Evolutionary conservation across 2,113 vertebrate species (phyloP).

Genomic region (Hipposideros armiger): DNA sequence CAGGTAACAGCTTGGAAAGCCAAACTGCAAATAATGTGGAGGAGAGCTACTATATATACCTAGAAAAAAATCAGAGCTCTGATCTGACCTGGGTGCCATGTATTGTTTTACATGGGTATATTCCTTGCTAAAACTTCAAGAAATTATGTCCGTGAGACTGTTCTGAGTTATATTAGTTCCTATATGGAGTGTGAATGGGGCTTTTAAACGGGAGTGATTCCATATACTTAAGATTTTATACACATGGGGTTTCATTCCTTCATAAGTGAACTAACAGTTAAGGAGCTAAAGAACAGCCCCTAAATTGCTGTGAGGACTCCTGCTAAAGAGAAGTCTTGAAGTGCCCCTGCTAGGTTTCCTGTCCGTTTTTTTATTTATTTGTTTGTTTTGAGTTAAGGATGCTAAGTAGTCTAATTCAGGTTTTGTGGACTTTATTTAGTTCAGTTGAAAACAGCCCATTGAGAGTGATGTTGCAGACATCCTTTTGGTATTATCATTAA

Average conservation of each 20-base stretch:
- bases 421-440: slow-evolving; percentile 7
- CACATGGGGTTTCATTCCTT: neutral
- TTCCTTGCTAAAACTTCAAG: neutral
- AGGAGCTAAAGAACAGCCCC: neutral
- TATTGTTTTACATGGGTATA: neutral
- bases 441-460: neutral
- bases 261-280: neutral
- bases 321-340: neutral
- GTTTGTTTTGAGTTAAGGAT: neutral
- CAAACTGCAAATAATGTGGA: neutral
- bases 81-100: neutral
- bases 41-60: neutral
- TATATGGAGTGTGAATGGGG: neutral
- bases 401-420: neutral
- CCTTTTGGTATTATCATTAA: neutral
- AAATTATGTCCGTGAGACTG: neutral
- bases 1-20: neutral
- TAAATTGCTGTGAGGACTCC: neutral
- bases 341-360: neutral
- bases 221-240: neutral
- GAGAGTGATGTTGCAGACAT: neutral
- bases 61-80: neutral
- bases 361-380: neutral
- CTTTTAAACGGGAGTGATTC: neutral
- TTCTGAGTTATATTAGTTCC: neutral